Evolutionary conservation across 2,888 invertebrate species (phyloP), one percentile per base, ranked within the genome.

Genomic region (Galeopsomyia nigrocyanea): DNA sequence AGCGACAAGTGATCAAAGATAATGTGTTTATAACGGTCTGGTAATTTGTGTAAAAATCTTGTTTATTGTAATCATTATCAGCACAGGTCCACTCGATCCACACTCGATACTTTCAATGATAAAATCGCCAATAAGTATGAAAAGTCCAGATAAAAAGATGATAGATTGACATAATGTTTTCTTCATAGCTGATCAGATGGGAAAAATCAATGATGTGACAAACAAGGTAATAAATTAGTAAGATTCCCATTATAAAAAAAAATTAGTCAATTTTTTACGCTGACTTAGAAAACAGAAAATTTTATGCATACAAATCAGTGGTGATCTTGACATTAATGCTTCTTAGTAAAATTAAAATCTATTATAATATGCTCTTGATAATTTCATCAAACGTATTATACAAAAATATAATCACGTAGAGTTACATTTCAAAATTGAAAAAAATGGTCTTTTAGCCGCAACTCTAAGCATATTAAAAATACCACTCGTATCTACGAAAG

Each of bases 51-150:
- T 50, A 55, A 62, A 56, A 69, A 63, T 57, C 56, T 57, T 69
- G 56, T 69, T 69, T 69, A 57, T 69, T 61, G 19, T 39, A 50
- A 9, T 55, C 39, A 55, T 62, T 62, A 69, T 69, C 68, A 63
- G 39, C 16, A 19, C 31, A 69, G 7, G 49, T 50, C 19, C 49
- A 56, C 56, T 69, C 31, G 13, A 69, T 19, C n/a, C 49, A 61
- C 21, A 56, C 56, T 56, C n/a, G 26, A 53, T 31, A 17, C 46
- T 1, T 46, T n/a, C 9, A 21, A 22, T 22, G 53, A 46, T 68
- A 39, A 1, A 53, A 61, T 61, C 46, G 21, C 3, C 21, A 53
- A 47, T 53, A 67, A 50, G 49, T 14, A 21, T 68, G 46, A 26
- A 68, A 53, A 58, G 47, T 61, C 17, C 39, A n/a, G 60, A 67